phyloP scores from a whole-genome alignment of 2,888 invertebrate species.

The Steromphala cineraria region DNA sequence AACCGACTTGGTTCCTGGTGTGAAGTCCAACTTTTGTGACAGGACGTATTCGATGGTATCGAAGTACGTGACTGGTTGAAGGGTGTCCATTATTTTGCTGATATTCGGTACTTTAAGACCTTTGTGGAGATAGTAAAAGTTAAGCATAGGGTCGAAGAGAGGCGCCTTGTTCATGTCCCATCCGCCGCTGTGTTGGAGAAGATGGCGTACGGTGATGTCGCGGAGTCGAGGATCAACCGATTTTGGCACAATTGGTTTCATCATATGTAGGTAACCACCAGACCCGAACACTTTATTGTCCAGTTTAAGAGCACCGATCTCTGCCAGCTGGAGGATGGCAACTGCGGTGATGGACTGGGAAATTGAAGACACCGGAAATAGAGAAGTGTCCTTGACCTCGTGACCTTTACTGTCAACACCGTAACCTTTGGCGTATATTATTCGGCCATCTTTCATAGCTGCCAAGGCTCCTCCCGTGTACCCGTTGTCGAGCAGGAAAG shows the following conservation, averaged over 20 bases:
- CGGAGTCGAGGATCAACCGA: constrained; percentile 54
- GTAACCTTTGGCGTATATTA: constrained; percentile 59
- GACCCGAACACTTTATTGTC: constrained; percentile 60
- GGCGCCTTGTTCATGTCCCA: constrained; percentile 64
- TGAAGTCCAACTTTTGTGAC: constrained; percentile 56
- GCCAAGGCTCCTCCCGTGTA: constrained; percentile 65
- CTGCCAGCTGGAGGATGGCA: constrained; percentile 58
- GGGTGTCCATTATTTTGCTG: constrained; percentile 50
- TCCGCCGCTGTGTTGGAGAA: constrained; percentile 67
- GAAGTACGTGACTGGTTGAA: constrained; percentile 37
- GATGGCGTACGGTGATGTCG: constrained; percentile 67
- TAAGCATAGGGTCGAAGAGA: constrained; percentile 64
- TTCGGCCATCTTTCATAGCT: constrained; percentile 56
- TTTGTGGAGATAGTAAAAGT: constrained; percentile 54
- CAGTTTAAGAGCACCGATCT: constrained; percentile 54
- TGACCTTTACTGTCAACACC: constrained; percentile 52
- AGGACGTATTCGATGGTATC: constrained; percentile 66
- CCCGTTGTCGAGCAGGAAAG: constrained; percentile 52
- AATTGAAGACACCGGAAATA: constrained; percentile 58
- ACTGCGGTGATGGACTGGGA: constrained; percentile 69
- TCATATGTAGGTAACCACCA: constrained; percentile 47
- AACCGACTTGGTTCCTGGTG: constrained; percentile 60
- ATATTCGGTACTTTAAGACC: constrained; percentile 62
- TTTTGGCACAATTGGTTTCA: constrained; percentile 43
- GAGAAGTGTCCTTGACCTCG: constrained; percentile 44